Evolutionary conservation across 2,888 invertebrate genomes (phyloP).

Genomic region (Mesorhabditis belari): DNA sequence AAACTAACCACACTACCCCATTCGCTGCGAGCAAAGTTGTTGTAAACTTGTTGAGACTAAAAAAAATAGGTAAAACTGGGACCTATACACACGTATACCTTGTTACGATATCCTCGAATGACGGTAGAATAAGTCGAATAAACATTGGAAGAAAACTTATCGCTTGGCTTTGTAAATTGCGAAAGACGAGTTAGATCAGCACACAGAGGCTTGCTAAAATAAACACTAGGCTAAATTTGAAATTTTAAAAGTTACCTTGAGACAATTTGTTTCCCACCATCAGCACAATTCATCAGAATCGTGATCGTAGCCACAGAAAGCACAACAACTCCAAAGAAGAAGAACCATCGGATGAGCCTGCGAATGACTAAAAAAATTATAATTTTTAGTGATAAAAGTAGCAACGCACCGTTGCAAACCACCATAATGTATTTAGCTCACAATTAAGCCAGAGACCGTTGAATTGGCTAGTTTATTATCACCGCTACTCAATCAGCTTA

Average conservation of each 20-base stretch:
- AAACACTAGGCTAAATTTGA: not conserved
- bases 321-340: conserved; percentile 6
- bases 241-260: conserved; percentile 5
- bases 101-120: conserved; percentile 8
- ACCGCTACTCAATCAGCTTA: too few relatives aligned
- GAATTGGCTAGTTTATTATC: too few relatives aligned
- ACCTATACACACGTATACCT: not conserved
- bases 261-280: conserved; percentile 12
- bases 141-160: conserved; percentile 11
- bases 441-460: not conserved
- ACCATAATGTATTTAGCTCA: not conserved
- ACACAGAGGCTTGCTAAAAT: conserved; percentile 16
- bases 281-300: conserved; percentile 10
- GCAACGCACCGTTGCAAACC: too few relatives aligned
- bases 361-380: conserved; percentile 13
- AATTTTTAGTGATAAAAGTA: too few relatives aligned
- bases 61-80: not conserved
- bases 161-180: conserved; percentile 11
- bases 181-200: conserved; percentile 14
- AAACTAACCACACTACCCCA: not conserved
- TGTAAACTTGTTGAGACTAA: conserved; percentile 1
- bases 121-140: conserved; percentile 10
- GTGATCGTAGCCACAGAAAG: conserved; percentile 9
- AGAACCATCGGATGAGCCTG: conserved; percentile 5
- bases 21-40: not conserved